Evolutionary conservation across 2,888 invertebrate species (phyloP).

Genomic region (Gymnoscelis rufifasciata): DNA sequence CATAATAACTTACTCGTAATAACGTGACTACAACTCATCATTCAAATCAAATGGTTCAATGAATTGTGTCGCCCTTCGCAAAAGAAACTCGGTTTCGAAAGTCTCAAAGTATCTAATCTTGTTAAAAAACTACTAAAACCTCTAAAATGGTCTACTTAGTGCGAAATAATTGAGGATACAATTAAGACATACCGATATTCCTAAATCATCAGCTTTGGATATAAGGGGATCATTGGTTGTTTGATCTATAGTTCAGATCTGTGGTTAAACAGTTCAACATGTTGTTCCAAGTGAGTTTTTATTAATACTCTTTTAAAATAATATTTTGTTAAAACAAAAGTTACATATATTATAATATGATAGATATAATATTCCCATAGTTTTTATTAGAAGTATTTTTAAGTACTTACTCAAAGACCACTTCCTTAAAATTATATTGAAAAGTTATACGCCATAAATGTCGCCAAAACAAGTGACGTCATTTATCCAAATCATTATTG

Average conservation of each 20-base stretch:
- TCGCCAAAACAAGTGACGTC: no score
- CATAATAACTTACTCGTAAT: no score
- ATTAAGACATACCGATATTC: conserved; percentile 19
- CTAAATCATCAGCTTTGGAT: conserved; percentile 30
- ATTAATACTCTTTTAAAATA: background rate
- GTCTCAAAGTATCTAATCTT: background rate
- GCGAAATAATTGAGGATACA: conserved; percentile 27
- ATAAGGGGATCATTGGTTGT: conserved; percentile 36
- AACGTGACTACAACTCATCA: conserved; percentile 29
- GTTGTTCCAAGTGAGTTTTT: conserved; percentile 51
- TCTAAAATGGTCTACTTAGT: background rate
- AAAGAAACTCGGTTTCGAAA: conserved; percentile 45
- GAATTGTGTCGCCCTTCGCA: conserved; percentile 42
- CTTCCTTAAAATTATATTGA: no score
- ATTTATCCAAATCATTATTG: no score
- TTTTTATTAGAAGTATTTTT: no score
- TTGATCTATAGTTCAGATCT: conserved; percentile 45
- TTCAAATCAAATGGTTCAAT: conserved; percentile 38
- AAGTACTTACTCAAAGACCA: no score
- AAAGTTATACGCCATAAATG: no score
- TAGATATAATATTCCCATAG: no score
- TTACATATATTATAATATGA: background rate
- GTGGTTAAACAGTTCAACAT: conserved; percentile 41
- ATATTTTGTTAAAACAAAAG: background rate
- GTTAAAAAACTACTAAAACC: background rate